phyloP scores from a whole-genome alignment of 2,888 invertebrate genomes.

The Margaritifera margaritifera region DNA sequence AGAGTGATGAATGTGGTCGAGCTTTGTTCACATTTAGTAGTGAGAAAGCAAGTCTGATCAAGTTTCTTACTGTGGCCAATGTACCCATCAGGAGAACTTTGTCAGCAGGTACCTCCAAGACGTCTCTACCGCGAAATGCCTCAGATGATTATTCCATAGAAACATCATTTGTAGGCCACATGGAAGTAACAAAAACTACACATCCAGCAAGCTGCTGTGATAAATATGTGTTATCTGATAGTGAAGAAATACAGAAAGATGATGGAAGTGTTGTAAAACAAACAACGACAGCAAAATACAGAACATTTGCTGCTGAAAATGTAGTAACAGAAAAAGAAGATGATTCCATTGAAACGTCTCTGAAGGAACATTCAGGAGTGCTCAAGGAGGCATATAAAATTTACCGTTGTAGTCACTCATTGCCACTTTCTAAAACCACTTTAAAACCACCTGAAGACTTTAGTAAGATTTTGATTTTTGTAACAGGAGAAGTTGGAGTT shows the following conservation, averaged over 20 bases:
- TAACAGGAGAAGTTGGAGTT: constrained; percentile 60
- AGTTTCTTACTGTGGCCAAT: constrained; percentile 53
- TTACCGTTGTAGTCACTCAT: too few species aligned
- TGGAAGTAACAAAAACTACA: neutral
- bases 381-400: too few species aligned
- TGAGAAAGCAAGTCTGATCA: constrained; percentile 58
- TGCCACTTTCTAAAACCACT: too few species aligned
- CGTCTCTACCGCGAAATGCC: neutral
- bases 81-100: constrained; percentile 3
- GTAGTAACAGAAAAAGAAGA: too few species aligned
- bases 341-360: too few species aligned
- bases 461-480: constrained; percentile 47
- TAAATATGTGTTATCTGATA: too few species aligned
- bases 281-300: too few species aligned
- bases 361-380: too few species aligned
- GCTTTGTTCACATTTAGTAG: constrained; percentile 57
- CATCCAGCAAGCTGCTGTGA: neutral
- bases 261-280: too few species aligned
- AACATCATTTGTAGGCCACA: neutral
- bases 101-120: neutral
- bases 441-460: too few species aligned
- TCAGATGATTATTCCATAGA: neutral
- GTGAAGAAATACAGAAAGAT: too few species aligned
- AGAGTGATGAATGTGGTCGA: constrained; percentile 26
- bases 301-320: too few species aligned